phyloP scores from a whole-genome alignment of 2,113 vertebrate species.

The Proteles cristata region DNA sequence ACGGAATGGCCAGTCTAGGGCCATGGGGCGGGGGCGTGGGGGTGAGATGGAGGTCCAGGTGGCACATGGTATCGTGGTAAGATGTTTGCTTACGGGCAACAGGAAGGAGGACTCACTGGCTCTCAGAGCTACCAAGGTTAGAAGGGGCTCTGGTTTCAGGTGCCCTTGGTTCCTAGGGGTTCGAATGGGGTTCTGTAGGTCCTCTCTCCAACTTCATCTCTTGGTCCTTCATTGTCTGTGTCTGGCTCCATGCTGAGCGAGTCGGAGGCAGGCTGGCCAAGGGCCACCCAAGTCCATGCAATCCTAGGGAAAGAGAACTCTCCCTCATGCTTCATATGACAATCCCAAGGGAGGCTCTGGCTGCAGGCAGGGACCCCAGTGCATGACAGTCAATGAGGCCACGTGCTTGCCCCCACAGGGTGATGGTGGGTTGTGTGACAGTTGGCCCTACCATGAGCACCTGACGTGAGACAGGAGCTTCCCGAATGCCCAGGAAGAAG shows the following conservation, averaged over 20 bases:
- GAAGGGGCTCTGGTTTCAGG: background rate
- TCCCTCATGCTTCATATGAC: background rate
- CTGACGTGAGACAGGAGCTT: background rate
- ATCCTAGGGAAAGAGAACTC: background rate
- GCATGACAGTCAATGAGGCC: background rate
- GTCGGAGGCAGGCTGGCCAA: background rate
- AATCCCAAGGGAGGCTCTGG: background rate
- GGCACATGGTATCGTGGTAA: background rate
- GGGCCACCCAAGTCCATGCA: rapidly evolving
- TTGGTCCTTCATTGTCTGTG: background rate
- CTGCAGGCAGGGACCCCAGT: background rate
- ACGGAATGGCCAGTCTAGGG: rapidly evolving
- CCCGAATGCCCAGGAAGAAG: background rate
- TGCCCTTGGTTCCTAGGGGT: background rate
- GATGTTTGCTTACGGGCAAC: background rate
- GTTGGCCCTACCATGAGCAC: background rate
- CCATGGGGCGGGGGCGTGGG: too few species aligned
- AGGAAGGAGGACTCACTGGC: background rate
- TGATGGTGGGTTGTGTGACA: background rate
- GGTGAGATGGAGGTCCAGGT: background rate
- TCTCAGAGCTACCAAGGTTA: background rate
- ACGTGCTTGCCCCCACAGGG: background rate
- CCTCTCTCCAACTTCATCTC: background rate
- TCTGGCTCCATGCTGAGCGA: background rate
- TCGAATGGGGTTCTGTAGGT: too few species aligned